A percentile compares a stretch with the other conserved stretches of the same genome.
Evolutionary conservation across 1,140 invertebrate species (phyloP).

Genomic region (Linepithema humile): DNA sequence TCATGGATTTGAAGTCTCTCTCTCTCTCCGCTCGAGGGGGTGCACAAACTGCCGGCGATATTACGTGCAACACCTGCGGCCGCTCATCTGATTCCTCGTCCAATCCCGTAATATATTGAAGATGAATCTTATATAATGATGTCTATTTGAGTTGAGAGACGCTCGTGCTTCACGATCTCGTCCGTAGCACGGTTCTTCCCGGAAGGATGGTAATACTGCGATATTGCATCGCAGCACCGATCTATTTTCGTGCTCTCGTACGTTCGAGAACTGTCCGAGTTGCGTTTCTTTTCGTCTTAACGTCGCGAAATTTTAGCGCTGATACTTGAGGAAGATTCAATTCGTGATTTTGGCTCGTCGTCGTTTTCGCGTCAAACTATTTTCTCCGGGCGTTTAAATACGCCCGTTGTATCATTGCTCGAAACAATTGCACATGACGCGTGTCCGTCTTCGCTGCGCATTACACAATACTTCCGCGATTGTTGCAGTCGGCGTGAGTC

Average conservation of each 20-base stretch:
- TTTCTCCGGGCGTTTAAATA: background rate
- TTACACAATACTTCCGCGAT: background rate
- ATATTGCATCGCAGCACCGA: constrained; percentile 56
- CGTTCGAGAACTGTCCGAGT: constrained; percentile 40
- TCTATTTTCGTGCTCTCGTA: constrained; percentile 64
- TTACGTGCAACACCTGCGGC: constrained; percentile 12
- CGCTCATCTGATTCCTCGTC: background rate
- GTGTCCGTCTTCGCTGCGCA: background rate
- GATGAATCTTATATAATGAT: constrained; percentile 37
- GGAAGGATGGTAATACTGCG: constrained; percentile 59
- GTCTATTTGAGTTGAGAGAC: constrained; percentile 20
- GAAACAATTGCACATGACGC: background rate
- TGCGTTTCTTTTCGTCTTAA: constrained; percentile 55
- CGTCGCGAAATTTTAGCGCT: background rate
- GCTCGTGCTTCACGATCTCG: background rate
- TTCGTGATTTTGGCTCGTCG: background rate
- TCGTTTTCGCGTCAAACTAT: background rate
- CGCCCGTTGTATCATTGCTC: background rate
- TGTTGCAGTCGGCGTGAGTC: background rate
- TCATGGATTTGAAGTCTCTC: constrained; percentile 61
- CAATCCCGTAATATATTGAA: background rate
- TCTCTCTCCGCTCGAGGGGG: background rate
- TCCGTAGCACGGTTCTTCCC: constrained; percentile 46
- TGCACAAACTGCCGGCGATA: background rate
- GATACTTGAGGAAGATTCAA: background rate